Evolutionary conservation across 1,140 invertebrate genomes (phyloP), one percentile per base, ranked within the genome.

Genomic region (Dreissena rostriformis): DNA sequence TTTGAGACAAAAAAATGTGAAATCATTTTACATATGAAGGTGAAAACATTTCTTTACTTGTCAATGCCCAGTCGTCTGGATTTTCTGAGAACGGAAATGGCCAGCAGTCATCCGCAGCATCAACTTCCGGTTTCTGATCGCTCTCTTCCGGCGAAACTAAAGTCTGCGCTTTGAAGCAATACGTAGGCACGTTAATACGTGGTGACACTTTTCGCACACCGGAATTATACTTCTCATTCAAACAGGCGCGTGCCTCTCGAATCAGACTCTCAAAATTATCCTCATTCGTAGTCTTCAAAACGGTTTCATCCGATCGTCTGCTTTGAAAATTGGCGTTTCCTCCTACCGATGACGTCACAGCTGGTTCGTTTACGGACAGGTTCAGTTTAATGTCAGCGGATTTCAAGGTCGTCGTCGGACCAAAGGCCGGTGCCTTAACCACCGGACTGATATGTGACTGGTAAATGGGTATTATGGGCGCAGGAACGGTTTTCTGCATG

Each of bases 51-150:
- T 1, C 7, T 49, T 29, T 53, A 82, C 80, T 72, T 67, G 74
- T 51, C 1, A 66, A 14, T 11, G 57, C 39, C 71, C 63, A 74
- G 63, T 82, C 80, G 6, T 24, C 22, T 7, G 80, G 80, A 63
- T 67, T 74, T 14, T 82, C 39, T 17, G 80, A 75, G 49, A 82
- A 82, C 12, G 80, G 80, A 55, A 82, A 82, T 5, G 80, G 80
- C 80, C 80, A 82, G 17, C 67, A 28, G 14, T 51, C 29, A n/a
- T 82, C 79, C 10, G 7, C 26, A 26, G 4, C 57, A 61, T 61
- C 57, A 19, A 24, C 57, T 61, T n/a, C 22, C 71, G 71, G 26
- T 73, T 10, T 24, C 12, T 19, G 51, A 49, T 49, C 49, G 8
- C 17, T 19, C 15, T 22, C 19, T 17, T 22, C 24, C 19, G 67